Evolutionary conservation across 2,888 invertebrate genomes (phyloP).

Genomic region (Nemapogon koenigi): DNA sequence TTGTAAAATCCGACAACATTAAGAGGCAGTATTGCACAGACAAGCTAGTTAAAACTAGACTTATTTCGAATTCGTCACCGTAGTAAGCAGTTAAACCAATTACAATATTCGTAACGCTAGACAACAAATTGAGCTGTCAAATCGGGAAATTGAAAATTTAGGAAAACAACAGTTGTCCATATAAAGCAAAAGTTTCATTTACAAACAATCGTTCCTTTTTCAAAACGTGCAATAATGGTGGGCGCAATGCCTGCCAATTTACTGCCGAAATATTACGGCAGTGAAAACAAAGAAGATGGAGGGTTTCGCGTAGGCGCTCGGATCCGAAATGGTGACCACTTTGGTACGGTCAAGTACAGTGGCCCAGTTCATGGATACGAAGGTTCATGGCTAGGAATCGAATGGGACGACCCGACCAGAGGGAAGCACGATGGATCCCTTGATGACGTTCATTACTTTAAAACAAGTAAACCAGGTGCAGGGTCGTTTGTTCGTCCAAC

Average conservation of each 20-base stretch:
- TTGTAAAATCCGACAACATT: too few relatives aligned
- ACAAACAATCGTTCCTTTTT: constrained; percentile 19
- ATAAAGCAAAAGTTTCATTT: too few relatives aligned
- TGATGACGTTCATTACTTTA: constrained; percentile 83
- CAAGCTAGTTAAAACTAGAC: too few relatives aligned
- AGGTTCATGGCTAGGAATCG: constrained; percentile 91
- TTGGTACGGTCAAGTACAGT: constrained; percentile 72
- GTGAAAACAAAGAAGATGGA: constrained; percentile 51
- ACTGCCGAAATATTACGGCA: constrained; percentile 59
- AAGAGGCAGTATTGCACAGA: too few relatives aligned
- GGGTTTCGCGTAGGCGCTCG: constrained; percentile 54
- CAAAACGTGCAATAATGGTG: constrained; percentile 59
- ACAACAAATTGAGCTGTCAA: constrained; percentile 21
- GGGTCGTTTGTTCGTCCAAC: constrained; percentile 89
- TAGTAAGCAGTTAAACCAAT: too few relatives aligned
- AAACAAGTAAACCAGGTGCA: constrained; percentile 74
- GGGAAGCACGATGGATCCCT: constrained; percentile 94
- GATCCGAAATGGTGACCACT: constrained; percentile 45
- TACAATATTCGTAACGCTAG: too few relatives aligned
- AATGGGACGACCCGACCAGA: constrained; percentile 89
- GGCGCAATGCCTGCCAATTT: constrained; percentile 62
- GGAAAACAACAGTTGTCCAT: too few relatives aligned
- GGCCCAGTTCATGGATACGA: constrained; percentile 75
- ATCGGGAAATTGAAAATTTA: neutral
- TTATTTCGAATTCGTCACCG: too few relatives aligned